Conservation (phyloP, 2,797 vertebrate genomes). For the Hypotaenidia okinawae region DNA sequence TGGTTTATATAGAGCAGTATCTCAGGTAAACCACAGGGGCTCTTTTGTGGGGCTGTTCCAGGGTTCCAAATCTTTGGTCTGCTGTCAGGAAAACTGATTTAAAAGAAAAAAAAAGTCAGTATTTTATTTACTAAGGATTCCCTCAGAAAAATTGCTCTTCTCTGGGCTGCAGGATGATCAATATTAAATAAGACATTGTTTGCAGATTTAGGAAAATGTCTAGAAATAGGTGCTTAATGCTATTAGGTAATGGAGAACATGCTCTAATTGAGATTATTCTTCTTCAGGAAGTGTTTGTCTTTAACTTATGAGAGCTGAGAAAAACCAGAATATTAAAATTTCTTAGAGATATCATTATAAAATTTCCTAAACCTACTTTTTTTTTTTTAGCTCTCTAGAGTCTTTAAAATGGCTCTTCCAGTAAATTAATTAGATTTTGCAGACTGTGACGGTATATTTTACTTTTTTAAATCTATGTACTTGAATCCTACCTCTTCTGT, state of each 20-base stretch:
- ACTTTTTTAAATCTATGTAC: not conserved
- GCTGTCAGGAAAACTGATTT: not conserved
- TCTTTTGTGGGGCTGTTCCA: not conserved
- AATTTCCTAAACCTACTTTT: not conserved
- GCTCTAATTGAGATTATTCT: accelerated
- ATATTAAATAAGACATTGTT: not conserved
- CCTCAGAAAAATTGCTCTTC: not conserved
- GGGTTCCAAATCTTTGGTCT: not conserved
- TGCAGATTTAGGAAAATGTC: not conserved
- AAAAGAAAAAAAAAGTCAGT: not conserved
- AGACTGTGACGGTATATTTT: not conserved
- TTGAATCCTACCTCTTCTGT: not conserved
- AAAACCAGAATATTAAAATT: not conserved
- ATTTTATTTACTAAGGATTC: not conserved
- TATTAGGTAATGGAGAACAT: not conserved
- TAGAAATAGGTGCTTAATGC: not conserved
- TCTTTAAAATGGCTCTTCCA: not conserved
- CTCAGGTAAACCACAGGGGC: not conserved
- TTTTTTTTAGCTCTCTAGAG: not conserved
- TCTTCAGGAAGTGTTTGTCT: not conserved
- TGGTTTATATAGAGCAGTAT: not conserved
- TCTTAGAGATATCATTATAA: not conserved
- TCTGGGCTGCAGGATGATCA: not conserved
- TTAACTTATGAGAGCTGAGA: not conserved
- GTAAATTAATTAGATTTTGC: not conserved